Percentiles rank a stretch among this genome's conserved stretches.
Evolutionary conservation across 2,888 invertebrate genomes (phyloP).

Genomic region (Mongoloraphidia duomilia): DNA sequence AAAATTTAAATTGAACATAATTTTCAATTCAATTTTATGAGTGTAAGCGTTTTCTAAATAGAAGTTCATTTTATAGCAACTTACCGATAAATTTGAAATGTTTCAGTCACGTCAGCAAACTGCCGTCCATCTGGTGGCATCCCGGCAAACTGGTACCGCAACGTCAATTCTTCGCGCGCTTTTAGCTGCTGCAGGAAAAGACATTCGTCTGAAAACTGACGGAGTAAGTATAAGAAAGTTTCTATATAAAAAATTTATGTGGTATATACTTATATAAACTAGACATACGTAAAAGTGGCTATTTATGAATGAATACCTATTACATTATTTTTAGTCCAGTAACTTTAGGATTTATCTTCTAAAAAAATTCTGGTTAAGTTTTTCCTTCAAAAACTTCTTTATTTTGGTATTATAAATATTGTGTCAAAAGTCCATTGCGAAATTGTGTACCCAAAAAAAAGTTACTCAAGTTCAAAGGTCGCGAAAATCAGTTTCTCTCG

Average conservation of each 20-base stretch:
- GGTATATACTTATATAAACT: background rate
- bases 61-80: too few species aligned
- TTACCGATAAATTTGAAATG: slow-evolving; percentile 1
- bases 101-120: slow-evolving; percentile 81
- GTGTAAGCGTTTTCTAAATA: too few species aligned
- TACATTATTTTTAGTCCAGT: background rate
- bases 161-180: slow-evolving; percentile 80
- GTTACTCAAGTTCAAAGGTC: too few species aligned
- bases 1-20: too few species aligned
- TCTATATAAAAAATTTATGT: background rate
- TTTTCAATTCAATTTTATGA: too few species aligned
- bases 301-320: background rate
- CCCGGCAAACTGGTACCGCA: slow-evolving; percentile 83
- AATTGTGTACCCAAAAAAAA: too few species aligned
- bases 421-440: too few species aligned
- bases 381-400: too few species aligned
- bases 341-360: too few species aligned
- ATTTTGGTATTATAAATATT: too few species aligned
- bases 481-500: too few species aligned
- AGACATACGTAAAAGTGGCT: background rate
- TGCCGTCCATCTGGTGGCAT: slow-evolving; percentile 88
- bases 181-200: slow-evolving; percentile 77
- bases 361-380: too few species aligned
- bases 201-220: slow-evolving; percentile 73
- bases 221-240: slow-evolving; percentile 49